Base-by-base conservation (phyloP, 2,113 vertebrate species). In the Chaenogobius annularis region DNA sequence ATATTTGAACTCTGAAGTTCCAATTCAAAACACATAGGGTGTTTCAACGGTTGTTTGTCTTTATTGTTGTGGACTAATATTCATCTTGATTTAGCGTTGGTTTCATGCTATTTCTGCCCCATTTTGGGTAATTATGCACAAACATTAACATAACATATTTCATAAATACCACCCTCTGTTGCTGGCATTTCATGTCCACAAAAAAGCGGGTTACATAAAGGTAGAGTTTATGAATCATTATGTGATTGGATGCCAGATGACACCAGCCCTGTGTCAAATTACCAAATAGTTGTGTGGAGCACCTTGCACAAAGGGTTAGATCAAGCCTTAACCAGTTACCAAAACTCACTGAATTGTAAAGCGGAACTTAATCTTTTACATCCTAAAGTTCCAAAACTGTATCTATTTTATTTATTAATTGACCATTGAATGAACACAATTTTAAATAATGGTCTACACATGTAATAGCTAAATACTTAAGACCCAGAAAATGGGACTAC, bases 181-280 rank as follows among this genome's bases (percentile, higher is more conserved):
- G 13, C 13, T 13, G 20, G 55, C 11, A 26, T 26, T 11, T 26
- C 12, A 14, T 26, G 26, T 3, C 13, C 55, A 7, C 55, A 6
- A 58, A 26, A 52, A 58, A 26, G 55, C 17, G n/a, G n/a, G 17
- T 40, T 40, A 63, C 19, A 43, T 40, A 43, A 72, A 1, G 26
- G 72, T n/a, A 1, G 13, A 26, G 26, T 23, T 58, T 58, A 58
- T 82, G 47, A 66, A 55, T 66, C 10, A 56, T 8, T 23, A 61
- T 17, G 15, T 66, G 68, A 55, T 77, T 37, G 74, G 43, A 67
- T 79, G 73, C 72, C 64, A 73, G 56, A 37, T 74, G 69, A 79
- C 40, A 11, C 66, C 40, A 37, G 0, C 1, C 11, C 55, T 31
- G 62, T 66, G 68, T 40, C 80, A 78, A 74, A 66, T 23, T 63